Evolutionary conservation across 2,888 invertebrate genomes (phyloP).

Genomic region (Xylocampa areola): DNA sequence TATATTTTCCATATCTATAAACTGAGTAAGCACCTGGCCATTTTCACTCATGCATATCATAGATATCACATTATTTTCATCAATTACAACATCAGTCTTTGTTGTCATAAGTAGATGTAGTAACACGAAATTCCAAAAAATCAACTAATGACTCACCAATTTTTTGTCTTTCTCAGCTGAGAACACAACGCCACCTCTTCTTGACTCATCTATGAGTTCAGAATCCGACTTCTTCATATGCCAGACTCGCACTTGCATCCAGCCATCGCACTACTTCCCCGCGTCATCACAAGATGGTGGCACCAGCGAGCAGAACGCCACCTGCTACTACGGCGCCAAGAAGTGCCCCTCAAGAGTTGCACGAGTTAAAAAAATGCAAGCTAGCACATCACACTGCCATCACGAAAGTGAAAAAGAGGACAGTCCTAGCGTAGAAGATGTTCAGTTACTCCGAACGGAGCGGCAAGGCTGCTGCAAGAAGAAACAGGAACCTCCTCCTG

Average conservation of each 20-base stretch:
- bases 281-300: conserved; percentile 70
- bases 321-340: conserved; percentile 82
- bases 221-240: conserved; percentile 83
- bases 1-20: too few relatives aligned
- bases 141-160: neutral
- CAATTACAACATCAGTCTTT: too few relatives aligned
- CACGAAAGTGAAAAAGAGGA: conserved; percentile 78
- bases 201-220: conserved; percentile 74
- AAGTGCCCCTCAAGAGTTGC: conserved; percentile 82
- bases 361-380: conserved; percentile 69
- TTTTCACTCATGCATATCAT: too few relatives aligned
- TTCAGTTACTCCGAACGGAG: conserved; percentile 73
- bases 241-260: conserved; percentile 83
- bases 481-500: conserved; percentile 72
- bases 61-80: too few relatives aligned
- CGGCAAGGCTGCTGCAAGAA: conserved; percentile 78
- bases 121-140: too few relatives aligned
- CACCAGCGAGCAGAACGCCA: conserved; percentile 62
- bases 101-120: too few relatives aligned
- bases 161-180: conserved; percentile 72
- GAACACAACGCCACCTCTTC: conserved; percentile 81
- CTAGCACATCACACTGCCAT: conserved; percentile 60
- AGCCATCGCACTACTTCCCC: conserved; percentile 84
- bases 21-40: too few relatives aligned
- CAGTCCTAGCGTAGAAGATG: conserved; percentile 79